Conservation (phyloP, 1,140 invertebrate genomes). For the Euura saliciscinereae region DNA sequence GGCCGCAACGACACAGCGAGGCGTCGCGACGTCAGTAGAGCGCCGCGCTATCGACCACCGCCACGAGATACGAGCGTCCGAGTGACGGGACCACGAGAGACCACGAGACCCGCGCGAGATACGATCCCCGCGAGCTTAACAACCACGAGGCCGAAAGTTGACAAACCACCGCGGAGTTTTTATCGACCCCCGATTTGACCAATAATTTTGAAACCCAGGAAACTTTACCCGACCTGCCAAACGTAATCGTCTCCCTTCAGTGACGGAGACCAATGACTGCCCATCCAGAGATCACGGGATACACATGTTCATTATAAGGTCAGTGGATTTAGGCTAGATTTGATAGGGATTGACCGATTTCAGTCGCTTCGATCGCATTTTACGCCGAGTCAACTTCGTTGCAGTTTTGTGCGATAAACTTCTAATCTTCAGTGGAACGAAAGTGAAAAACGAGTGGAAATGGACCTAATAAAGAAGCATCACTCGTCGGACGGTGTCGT, state of each 20-base stretch:
- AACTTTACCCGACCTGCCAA: constrained; percentile 32
- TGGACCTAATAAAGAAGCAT: background rate
- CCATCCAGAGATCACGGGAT: constrained; percentile 56
- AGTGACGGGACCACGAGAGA: constrained; percentile 12
- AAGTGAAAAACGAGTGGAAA: no score
- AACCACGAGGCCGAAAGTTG: background rate
- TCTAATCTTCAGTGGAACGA: no score
- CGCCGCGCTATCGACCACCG: constrained; percentile 56
- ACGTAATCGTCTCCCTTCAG: constrained; percentile 23
- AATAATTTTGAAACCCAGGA: background rate
- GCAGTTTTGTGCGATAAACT: no score
- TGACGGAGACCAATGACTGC: constrained; percentile 51
- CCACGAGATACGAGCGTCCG: constrained; percentile 33
- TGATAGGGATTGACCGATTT: no score
- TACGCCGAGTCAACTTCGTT: no score
- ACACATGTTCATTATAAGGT: constrained; percentile 59
- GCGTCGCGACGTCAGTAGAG: constrained; percentile 58
- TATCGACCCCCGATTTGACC: background rate
- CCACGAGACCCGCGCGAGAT: constrained; percentile 19
- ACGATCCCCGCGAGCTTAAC: constrained; percentile 4
- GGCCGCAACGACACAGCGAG: constrained; percentile 46
- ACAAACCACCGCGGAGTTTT: constrained; percentile 14
- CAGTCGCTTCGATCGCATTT: no score
- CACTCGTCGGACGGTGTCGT: background rate
- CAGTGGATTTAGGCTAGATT: constrained; percentile 24